Evolutionary conservation across 2,113 vertebrate species (phyloP), one percentile per base, ranked within the genome.

Genomic region (Plecotus auritus): DNA sequence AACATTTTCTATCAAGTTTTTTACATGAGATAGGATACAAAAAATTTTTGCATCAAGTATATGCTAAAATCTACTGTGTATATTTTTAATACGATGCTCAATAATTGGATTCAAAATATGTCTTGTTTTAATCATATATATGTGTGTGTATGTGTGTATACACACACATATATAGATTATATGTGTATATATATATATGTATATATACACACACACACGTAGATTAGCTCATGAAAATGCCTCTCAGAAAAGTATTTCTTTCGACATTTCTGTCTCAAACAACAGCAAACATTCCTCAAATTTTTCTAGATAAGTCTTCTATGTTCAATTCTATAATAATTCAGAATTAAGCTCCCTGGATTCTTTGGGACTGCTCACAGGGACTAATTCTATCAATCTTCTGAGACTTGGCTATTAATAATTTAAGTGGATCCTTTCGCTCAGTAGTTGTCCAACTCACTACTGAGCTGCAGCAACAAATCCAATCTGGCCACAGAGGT

Each of bases 391-490:
- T 93, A 91, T 78, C 42, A 93, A 40, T 66, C 59, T 82, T 94
- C 72, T 88, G 69, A 95, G 73, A 42, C 18, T 73, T 45, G 30
- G 0, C 3, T 16, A 2, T 81, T 92, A 93, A 94, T 4, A 92
- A 35, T 64, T 42, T 90, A 90, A 97, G 9, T 2, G 89, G 91
- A 91, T 92, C 83, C 30, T 88, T 95, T 49, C 40, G 5, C 37
- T 97, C 76, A 91, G 59, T 87, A 94, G 91, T 49, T 83, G 76
- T 14, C 37, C 16, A 61, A 88, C 30, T 78, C 49, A 77, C 45
- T 74, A 35, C 28, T 94, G 93, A 96, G 82, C 54, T 23, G 3
- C 86, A 59, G 74, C 51, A 32, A 35, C 45, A 56, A 67, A 97
- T 40, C 83, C 89, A 9, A 47, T 47, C 91, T 66, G 74, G 64